Percentiles rank a stretch among this genome's conserved stretches.
Conservation (phyloP, 1,140 invertebrate genomes). For the Ostrea denselamellosa region DNA sequence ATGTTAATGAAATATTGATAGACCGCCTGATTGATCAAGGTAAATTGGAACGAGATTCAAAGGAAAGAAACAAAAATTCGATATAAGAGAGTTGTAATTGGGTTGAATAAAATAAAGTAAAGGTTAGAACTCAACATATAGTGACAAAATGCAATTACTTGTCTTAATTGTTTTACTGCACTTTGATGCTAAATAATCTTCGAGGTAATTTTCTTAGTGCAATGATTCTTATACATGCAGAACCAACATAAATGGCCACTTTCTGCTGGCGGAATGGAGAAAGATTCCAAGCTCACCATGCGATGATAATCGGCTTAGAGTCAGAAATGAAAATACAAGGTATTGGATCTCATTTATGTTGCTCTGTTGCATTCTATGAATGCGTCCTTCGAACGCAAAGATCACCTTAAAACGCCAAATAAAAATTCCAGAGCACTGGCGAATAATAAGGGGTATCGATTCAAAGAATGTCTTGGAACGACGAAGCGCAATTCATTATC, state of each 20-base stretch:
- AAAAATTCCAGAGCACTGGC: background rate
- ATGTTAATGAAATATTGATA: constrained; percentile 22
- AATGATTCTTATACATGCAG: background rate
- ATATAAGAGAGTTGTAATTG: background rate
- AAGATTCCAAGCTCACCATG: background rate
- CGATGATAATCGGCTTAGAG: background rate
- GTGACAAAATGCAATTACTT: background rate
- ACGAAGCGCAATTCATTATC: background rate
- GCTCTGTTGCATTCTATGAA: background rate
- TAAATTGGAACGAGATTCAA: background rate
- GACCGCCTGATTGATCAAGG: background rate
- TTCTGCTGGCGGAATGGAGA: too few relatives aligned
- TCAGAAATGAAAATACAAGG: background rate
- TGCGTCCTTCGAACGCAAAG: background rate
- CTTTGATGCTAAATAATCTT: background rate
- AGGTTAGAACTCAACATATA: background rate
- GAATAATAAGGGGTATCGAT: background rate
- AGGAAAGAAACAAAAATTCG: background rate
- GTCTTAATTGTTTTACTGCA: background rate
- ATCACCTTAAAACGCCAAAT: background rate
- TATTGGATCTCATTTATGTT: background rate
- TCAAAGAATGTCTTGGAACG: background rate
- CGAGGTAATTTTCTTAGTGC: background rate
- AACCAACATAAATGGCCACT: background rate
- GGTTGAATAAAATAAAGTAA: background rate